Base-by-base conservation (phyloP, 2,113 vertebrate species). In the Perca schrenkii region DNA sequence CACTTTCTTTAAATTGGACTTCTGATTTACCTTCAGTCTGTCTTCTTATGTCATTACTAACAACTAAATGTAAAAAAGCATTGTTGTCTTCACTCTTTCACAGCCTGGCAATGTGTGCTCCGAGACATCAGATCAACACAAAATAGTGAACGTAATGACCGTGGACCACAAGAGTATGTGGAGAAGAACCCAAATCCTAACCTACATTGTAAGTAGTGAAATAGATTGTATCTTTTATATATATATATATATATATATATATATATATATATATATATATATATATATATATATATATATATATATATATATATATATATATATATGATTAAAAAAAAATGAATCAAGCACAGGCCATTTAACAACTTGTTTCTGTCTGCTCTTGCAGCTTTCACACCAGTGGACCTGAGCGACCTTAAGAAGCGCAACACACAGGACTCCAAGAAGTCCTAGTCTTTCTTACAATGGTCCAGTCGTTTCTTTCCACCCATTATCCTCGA, bases 71-170 rank as follows among this genome's bases (percentile, higher is more conserved):
- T 36, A 63, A 70, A 25, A 73, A 54, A 46, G 15, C 8, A 10
- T 36, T 71, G 15, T 71, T 21, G 2, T 72, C 21, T 71, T 64
- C 53, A 19, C 22, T 75, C 43, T 66, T 77, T 46, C 6, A 3
- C 87, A 99, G 98, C 98, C 81, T 99, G 98, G 98, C 97, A 99
- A 94, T 97, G 96, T 71, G 98, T 99, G 92, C 96, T 99, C 86
- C 96, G 97, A 83, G 98, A 99, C 87, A 96, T 99, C 73, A 96
- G 97, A 89, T 97, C 95, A 89, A 96, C 97, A 88, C 95, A 97
- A 87, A 97, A 97, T 86, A 96, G 95, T 1, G 98, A 99, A 93
- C 96, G 97, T 14, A 95, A 93, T 74, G 95, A 95, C 73, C 94
- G 97, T 90, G 96, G 98, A 89, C 97, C 98, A 89, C 97, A 99